phyloP scores from a whole-genome alignment of 1,140 invertebrate genomes.

The Trichonephila inaurata region DNA sequence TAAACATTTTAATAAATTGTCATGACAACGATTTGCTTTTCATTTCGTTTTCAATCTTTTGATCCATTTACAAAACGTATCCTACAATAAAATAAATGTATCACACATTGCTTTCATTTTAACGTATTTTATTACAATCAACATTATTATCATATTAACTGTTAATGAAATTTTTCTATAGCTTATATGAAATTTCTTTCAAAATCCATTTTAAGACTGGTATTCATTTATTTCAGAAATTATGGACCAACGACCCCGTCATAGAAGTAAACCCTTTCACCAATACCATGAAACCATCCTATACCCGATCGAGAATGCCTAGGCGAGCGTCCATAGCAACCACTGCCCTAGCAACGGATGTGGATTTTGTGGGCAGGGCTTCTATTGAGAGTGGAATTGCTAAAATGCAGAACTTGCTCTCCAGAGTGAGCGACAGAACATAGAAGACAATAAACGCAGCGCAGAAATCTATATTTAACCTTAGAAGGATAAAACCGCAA shows the following conservation, averaged over 20 bases:
- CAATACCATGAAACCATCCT: constrained; percentile 77
- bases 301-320: constrained; percentile 68
- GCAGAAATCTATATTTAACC: background rate
- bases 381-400: constrained; percentile 72
- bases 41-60: no score
- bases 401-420: constrained; percentile 60
- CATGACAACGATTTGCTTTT: no score
- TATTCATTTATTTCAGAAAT: constrained; percentile 79
- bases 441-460: background rate
- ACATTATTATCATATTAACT: no score
- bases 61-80: no score
- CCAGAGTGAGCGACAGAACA: constrained; percentile 66
- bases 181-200: no score
- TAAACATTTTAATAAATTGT: no score
- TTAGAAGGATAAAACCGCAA: background rate
- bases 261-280: constrained; percentile 80
- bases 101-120: no score
- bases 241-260: constrained; percentile 84
- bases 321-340: constrained; percentile 73
- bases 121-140: no score
- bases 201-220: background rate
- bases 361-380: constrained; percentile 48
- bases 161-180: no score
- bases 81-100: no score
- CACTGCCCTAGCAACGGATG: constrained; percentile 25